phyloP scores from a whole-genome alignment of 2,888 invertebrate genomes.

The Lordiphosa andalusiaca region DNA sequence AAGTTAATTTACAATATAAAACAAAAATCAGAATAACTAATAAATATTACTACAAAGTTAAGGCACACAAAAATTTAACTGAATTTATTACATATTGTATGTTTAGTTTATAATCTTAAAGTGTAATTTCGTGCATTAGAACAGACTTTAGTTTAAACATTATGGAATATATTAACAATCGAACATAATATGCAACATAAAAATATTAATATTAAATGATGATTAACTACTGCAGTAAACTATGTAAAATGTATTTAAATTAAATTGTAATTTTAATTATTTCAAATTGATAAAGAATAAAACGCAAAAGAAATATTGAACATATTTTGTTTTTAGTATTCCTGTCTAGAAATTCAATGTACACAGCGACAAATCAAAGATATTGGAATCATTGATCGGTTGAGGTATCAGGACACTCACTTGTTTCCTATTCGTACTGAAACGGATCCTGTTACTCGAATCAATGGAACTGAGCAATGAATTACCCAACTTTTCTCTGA shows the following conservation, averaged over 20 bases:
- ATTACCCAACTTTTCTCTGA: too few relatives aligned
- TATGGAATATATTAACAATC: slow-evolving; percentile 27
- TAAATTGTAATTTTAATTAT: slow-evolving; percentile 74
- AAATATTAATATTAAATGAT: slow-evolving; percentile 19
- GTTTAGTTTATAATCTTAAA: slow-evolving; percentile 56
- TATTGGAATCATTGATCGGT: too few relatives aligned
- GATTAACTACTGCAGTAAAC: slow-evolving; percentile 57
- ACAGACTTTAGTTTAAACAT: slow-evolving; percentile 47
- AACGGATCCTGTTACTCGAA: too few relatives aligned
- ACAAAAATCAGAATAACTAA: too few relatives aligned
- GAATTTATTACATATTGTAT: slow-evolving; percentile 69
- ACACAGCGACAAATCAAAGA: too few relatives aligned
- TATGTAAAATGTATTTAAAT: slow-evolving; percentile 70
- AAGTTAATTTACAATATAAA: slow-evolving; percentile 39
- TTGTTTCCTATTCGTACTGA: too few relatives aligned
- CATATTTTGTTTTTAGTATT: neutral
- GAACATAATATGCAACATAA: slow-evolving; percentile 27
- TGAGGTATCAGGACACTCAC: too few relatives aligned
- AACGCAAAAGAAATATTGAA: slow-evolving; percentile 39
- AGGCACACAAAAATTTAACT: slow-evolving; percentile 52
- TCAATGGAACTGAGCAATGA: too few relatives aligned
- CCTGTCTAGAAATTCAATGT: too few relatives aligned
- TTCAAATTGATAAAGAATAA: slow-evolving; percentile 71
- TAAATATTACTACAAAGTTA: slow-evolving; percentile 18
- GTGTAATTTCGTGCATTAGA: slow-evolving; percentile 52